A percentile compares a stretch with the other conserved stretches of the same genome.
Conservation (phyloP, 2,888 invertebrate genomes). For the Metacarcinus magister region DNA sequence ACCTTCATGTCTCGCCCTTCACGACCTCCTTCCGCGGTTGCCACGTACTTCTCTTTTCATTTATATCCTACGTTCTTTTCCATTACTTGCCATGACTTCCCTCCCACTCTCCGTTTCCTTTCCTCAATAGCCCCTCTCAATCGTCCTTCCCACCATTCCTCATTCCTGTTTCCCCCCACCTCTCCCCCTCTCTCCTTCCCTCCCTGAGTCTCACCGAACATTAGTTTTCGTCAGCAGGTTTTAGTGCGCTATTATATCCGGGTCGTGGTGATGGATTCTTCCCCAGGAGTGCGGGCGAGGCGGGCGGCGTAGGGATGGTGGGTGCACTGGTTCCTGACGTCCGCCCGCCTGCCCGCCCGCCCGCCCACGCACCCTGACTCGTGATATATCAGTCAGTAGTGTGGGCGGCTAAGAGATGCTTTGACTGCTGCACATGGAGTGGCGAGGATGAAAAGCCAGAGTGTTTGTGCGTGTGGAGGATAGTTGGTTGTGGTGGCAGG, state of each 20-base stretch:
- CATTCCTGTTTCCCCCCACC: background rate
- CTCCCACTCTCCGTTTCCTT: background rate
- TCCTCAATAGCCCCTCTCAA: background rate
- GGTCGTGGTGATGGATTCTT: conserved; percentile 37
- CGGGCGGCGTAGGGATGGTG: background rate
- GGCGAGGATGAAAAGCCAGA: background rate
- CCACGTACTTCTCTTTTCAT: background rate
- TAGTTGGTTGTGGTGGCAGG: background rate
- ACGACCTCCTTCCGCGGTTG: background rate
- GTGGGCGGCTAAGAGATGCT: background rate
- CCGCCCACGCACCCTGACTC: background rate
- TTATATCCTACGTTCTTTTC: background rate
- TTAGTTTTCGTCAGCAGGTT: conserved; percentile 21
- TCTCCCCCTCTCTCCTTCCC: background rate
- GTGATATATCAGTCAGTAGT: background rate
- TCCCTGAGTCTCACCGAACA: background rate
- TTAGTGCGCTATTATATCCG: conserved; percentile 35
- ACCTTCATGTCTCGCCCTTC: background rate
- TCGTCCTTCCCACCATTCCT: background rate
- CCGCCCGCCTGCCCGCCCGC: background rate
- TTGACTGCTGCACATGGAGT: background rate
- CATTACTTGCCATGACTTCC: background rate
- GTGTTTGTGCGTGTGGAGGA: background rate
- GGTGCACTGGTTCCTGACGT: background rate
- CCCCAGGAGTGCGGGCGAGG: background rate